Evolutionary conservation across 2,888 invertebrate species (phyloP).

Genomic region (Erynnis tages): DNA sequence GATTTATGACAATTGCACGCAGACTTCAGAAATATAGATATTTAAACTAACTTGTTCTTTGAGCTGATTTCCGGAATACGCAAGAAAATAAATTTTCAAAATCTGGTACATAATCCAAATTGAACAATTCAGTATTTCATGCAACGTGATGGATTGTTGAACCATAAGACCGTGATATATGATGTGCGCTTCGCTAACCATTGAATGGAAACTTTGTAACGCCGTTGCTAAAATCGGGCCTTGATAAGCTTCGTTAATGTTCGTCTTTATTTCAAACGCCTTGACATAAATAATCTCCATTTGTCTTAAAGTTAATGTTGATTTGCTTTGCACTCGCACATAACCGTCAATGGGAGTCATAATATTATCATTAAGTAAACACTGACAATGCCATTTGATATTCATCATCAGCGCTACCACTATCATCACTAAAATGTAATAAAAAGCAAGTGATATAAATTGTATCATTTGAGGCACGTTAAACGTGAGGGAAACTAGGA

Average conservation of each 20-base stretch:
- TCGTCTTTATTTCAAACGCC: conserved; percentile 48
- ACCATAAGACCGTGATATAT: conserved; percentile 57
- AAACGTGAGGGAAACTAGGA: conserved; percentile 52
- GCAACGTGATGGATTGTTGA: conserved; percentile 40
- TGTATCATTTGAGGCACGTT: conserved; percentile 60
- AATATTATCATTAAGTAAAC: conserved; percentile 35
- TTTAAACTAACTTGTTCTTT: conserved; percentile 50
- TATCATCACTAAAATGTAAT: conserved; percentile 51
- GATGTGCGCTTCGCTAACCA: conserved; percentile 62
- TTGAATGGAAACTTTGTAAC: conserved; percentile 62
- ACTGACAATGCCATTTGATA: conserved; percentile 43
- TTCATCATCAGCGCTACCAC: conserved; percentile 47
- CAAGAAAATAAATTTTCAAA: conserved; percentile 54
- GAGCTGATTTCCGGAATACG: conserved; percentile 51
- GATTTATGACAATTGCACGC: too few relatives aligned
- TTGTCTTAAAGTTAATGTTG: conserved; percentile 43
- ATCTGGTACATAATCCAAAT: conserved; percentile 64
- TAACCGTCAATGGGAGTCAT: conserved; percentile 33
- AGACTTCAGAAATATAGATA: too few relatives aligned
- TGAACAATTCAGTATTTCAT: conserved; percentile 55
- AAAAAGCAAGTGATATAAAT: conserved; percentile 50
- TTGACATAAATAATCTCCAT: conserved; percentile 53
- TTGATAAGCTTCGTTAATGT: conserved; percentile 56
- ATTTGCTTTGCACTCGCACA: conserved; percentile 39
- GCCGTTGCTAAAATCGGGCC: conserved; percentile 53